Evolutionary conservation across 2,888 invertebrate genomes (phyloP), one percentile per base, ranked within the genome.

Genomic region (Ethmia dodecea): DNA sequence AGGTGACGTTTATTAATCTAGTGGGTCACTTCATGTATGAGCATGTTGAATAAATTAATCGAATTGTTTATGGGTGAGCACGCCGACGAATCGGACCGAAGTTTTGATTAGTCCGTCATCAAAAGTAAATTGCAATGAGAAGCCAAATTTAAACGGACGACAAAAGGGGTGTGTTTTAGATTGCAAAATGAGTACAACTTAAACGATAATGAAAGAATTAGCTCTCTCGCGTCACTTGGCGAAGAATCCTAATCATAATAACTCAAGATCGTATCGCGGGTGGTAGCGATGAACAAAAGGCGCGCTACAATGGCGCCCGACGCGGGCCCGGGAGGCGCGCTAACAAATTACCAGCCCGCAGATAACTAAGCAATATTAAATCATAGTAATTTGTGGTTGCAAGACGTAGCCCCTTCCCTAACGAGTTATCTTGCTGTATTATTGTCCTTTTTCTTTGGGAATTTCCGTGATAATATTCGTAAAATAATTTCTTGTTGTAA

Each of bases 361-460:
- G 84, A 86, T 86, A 86, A 83, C 83, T 84, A 81, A 79, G 81
- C 80, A 81, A 83, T 86, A 84, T 84, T 84, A 84, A 86, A 84
- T 86, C 84, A 83, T 80, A 83, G 79, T 80, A 84, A 84, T 86
- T 84, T 84, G 81, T 80, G 80, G 77, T 65, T 66, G 72, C 74
- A 73, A 73, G 69, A 72, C 78, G 65, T 65, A 68, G 65, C 66
- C 75, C 73, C 72, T 66, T 72, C 69, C 55, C 54, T 59, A 59
- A 57, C 60, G 61, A 66, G 61, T 69, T 71, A 79, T 79, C 75
- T 72, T 60, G 52, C 55, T 56, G 63, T 60, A 62, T 67, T 64
- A 63, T 66, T 61, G 52, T 55, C 54, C 45, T 42, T 52, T 65
- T 66, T 65, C 61, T 52, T 51, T 41, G 29, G 40, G 48, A 49